Evolutionary conservation across 2,797 vertebrate genomes (phyloP).

Genomic region (Pelochelys cantorii): DNA sequence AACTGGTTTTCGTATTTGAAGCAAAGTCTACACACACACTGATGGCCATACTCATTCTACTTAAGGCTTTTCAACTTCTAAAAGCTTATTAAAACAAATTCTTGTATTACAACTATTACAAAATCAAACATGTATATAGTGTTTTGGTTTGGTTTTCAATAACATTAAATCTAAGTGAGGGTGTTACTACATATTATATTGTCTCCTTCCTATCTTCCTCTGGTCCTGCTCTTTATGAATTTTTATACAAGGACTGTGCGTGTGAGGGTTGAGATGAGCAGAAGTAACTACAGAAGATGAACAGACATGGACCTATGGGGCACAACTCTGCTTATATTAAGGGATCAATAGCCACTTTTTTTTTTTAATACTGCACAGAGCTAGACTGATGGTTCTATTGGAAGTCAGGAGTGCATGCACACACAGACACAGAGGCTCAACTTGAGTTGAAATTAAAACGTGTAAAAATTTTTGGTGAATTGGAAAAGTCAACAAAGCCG

Average conservation of each 20-base stretch:
- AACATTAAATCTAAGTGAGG: background rate
- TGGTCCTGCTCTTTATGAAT: background rate
- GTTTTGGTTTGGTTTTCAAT: background rate
- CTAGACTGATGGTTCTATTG: background rate
- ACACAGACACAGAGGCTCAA: background rate
- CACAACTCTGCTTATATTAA: background rate
- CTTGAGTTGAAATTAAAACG: background rate
- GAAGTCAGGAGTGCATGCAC: too few species aligned
- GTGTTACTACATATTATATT: rapidly evolving
- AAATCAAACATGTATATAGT: background rate
- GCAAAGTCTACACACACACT: background rate
- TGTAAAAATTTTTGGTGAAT: too few species aligned
- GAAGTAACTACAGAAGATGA: background rate
- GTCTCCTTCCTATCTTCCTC: background rate
- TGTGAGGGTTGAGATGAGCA: background rate
- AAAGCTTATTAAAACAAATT: background rate
- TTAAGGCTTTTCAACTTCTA: background rate
- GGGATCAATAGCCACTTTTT: background rate
- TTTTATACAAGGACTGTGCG: background rate
- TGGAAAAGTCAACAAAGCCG: background rate
- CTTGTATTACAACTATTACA: background rate
- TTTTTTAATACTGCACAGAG: background rate
- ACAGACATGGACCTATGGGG: background rate
- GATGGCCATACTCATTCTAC: background rate
- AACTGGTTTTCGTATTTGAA: background rate